Evolutionary conservation across 2,113 vertebrate genomes (phyloP).

Genomic region (Channa argus): DNA sequence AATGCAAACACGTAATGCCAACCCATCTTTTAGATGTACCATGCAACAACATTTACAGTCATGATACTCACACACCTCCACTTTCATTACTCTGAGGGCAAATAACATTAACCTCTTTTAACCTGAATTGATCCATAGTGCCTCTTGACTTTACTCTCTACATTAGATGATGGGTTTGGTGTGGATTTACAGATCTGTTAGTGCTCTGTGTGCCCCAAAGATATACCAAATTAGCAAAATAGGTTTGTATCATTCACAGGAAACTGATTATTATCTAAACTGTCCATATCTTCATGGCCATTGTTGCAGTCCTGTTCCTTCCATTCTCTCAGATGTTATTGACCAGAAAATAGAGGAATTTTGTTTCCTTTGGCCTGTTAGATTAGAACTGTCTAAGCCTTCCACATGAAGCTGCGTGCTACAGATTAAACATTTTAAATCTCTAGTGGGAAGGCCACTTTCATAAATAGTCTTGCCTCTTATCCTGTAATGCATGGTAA

Average conservation of each 20-base stretch:
- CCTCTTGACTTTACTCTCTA: conserved; percentile 14
- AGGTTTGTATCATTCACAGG: conserved; percentile 29
- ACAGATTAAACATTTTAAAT: conserved; percentile 62
- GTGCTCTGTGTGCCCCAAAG: not conserved
- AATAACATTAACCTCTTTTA: conserved; percentile 60
- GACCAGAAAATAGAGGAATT: conserved; percentile 47
- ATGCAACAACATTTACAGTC: conserved; percentile 27
- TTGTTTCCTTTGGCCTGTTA: conserved; percentile 33
- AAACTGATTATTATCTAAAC: conserved; percentile 21
- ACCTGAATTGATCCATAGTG: conserved; percentile 53
- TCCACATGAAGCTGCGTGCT: conserved; percentile 13
- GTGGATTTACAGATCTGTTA: conserved; percentile 3
- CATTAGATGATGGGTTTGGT: conserved; percentile 32
- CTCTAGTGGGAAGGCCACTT: conserved; percentile 50
- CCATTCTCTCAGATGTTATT: conserved; percentile 37
- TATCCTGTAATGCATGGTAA: conserved; percentile 35
- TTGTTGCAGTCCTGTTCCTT: conserved; percentile 5
- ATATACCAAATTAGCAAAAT: conserved; percentile 22
- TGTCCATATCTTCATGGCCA: conserved; percentile 22
- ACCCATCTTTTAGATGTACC: conserved; percentile 4
- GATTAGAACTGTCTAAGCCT: conserved; percentile 53
- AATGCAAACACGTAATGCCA: not conserved
- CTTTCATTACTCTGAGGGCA: conserved; percentile 46
- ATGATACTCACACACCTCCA: conserved; percentile 25
- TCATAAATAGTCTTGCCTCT: conserved; percentile 40